Base-by-base conservation (phyloP, 1,140 invertebrate genomes). In the Rhopalosiphum maidis region DNA sequence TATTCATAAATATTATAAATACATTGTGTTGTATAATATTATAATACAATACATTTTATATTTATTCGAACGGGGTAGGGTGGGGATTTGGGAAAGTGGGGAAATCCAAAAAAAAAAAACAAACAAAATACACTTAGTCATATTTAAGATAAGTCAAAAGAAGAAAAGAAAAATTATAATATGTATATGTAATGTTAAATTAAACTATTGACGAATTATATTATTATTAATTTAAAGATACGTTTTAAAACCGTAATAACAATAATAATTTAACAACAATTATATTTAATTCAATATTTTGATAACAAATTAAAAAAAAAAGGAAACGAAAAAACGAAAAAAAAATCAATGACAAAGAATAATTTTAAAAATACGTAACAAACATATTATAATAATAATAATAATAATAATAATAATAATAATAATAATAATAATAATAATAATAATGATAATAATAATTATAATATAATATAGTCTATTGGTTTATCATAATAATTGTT, bases 191-290 rank as follows among this genome's bases (percentile, higher is more conserved):
- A 68, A 68, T 90, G 88, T 55, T 77, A 51, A 92, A 92, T 92
- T 92, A 77, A 92, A 92, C 90, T 92, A 92, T 92, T 92, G 90
- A 83, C 60, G 90, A 92, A 91, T 91, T 92, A 92, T 77, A 83
- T 51, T 93, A 93, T 93, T 93, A 93, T 85, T 93, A 93, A 93
- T 93, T 93, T 54, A 93, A 93, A 85, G 91, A 93, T 93, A 93
- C 18, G 91, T 51, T 83, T 91, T 93, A 37, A 54, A 92, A 85
- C 46, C 35, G 91, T 85, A 85, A 92, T 92, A 92, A 93, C 48
- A 93, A 93, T 93, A 82, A 83, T 93, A 86, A 37, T 43, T 86
- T 86, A 93, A 93, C 91, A 93, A 93, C 82, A 93, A 93, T 93
- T 93, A 93, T 86, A 93, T 37, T 93, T 86, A 93, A 85, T 93